phyloP scores from a whole-genome alignment of 1,140 invertebrate species.

The Sarcophaga bullata region DNA sequence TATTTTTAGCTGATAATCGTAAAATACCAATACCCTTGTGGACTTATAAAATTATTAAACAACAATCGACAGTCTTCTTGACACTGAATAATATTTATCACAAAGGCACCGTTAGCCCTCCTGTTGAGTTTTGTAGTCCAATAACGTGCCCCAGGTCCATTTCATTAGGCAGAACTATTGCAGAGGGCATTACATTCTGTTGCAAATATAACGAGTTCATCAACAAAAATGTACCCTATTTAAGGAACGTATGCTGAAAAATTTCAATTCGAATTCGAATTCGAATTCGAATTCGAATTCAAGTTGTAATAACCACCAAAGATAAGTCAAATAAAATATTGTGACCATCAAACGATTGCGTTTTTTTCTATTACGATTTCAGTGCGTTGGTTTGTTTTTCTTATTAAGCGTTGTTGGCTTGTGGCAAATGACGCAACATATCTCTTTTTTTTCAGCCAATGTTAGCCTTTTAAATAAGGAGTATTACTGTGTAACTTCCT shows the following conservation, averaged over 20 bases:
- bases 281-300: too few species aligned
- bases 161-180: background rate
- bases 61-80: background rate
- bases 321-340: too few species aligned
- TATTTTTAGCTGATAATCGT: background rate
- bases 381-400: too few species aligned
- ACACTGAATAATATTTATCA: slow-evolving; percentile 3
- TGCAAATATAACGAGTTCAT: background rate
- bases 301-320: too few species aligned
- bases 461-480: too few species aligned
- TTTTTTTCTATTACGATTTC: too few species aligned
- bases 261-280: too few species aligned
- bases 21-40: slow-evolving; percentile 4
- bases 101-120: background rate
- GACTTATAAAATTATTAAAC: background rate
- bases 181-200: background rate
- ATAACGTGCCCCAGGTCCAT: background rate
- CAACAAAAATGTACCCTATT: background rate
- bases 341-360: too few species aligned
- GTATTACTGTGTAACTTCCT: too few species aligned
- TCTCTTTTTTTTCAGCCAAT: too few species aligned
- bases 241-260: background rate
- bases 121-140: background rate
- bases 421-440: too few species aligned
- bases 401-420: too few species aligned